Base-by-base conservation (phyloP, 2,113 vertebrate species). In the Pao palembangensis region DNA sequence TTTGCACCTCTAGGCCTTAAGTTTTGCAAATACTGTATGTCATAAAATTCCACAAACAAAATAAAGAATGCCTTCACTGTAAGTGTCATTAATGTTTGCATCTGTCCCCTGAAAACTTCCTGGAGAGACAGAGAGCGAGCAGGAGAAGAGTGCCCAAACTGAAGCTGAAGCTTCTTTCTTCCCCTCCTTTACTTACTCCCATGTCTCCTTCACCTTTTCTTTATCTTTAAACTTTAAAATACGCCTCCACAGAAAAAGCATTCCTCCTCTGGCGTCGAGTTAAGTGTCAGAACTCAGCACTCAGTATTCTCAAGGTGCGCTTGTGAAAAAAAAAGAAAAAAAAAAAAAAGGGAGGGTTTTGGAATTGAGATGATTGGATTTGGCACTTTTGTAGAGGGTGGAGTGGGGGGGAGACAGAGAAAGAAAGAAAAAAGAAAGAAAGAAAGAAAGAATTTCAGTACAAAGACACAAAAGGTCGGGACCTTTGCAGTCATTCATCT, bases 251-350 rank as follows among this genome's bases (percentile, higher is more conserved):
- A 60, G 51, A 65, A 81, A 64, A 73, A 78, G 57, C 61, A 61
- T 68, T 58, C 74, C 64, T 81, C 73, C 46, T 80, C 58, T 82
- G 82, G 69, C 61, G 13, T 42, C 3, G 50, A 78, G 71, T 73
- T 87, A 86, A 81, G 85, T 83, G 81, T 85, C 76, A 81, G 80
- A 81, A 83, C 79, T 80, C 78, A 53, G 75, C 49, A 25, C 76
- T 85, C 71, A n/a, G 82, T 82, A 81, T 82, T 88, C 85, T 85
- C 84, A 81, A 87, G 84, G 82, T 83, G 80, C 61, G 41, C 69
- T 76, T 70, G 63, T 78, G 71, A 82, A 79, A 79, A 79, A 38
- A 31, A 31, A 31, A 31, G 5, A 6, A 23, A 5, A 31, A 31
- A 31, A 31, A 6, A 23, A 5, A 3, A 3, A 3, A 3, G 10